Evolutionary conservation across 2,888 invertebrate species (phyloP), one percentile per base, ranked within the genome.

Genomic region (Melolontha melolontha): DNA sequence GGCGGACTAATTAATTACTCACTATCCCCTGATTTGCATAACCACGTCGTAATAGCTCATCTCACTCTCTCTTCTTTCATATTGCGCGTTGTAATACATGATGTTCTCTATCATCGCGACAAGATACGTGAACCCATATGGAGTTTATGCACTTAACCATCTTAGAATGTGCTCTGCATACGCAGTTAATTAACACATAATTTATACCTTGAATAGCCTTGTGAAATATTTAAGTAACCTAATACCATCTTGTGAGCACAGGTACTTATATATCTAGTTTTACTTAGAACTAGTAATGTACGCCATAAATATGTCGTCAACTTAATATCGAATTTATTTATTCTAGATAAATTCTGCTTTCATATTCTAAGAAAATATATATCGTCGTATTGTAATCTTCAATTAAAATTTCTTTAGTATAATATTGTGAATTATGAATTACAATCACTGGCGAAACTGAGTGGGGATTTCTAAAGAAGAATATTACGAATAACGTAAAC

Each of bases 101-200:
- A 62, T 47, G 59, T 62, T 62, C 59, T 62, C 59, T 62, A 62
- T 62, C 59, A 57, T 27, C 27, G 34, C 34, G 7, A 42, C 49
- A 41, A 10, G 34, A 34, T 51, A 51, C 54, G 16, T 52, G 51
- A 54, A 54, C 16, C 44, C 44, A 54, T 44, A 52, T n/a, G 34
- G 44, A 44, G 54, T 54, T 54, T 67, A 63, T 67, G 44, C 34
- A 54, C 64, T 52, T 12, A 17, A 51, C 29, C 54, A 34, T 54
- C 64, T 44, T 64, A 71, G 70, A 68, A 69, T 67, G 59, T 70
- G 71, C 66, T 71, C 68, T 65, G 71, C 68, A 72, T 66, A 69
- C 55, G 57, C 44, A 65, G 67, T 65, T 71, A 70, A 70, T 72
- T 72, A 68, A 68, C 72, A 71, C 72, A 68, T 71, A 72, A 72